phyloP scores from a whole-genome alignment of 2,888 invertebrate genomes.

The Calameuta filiformis region DNA sequence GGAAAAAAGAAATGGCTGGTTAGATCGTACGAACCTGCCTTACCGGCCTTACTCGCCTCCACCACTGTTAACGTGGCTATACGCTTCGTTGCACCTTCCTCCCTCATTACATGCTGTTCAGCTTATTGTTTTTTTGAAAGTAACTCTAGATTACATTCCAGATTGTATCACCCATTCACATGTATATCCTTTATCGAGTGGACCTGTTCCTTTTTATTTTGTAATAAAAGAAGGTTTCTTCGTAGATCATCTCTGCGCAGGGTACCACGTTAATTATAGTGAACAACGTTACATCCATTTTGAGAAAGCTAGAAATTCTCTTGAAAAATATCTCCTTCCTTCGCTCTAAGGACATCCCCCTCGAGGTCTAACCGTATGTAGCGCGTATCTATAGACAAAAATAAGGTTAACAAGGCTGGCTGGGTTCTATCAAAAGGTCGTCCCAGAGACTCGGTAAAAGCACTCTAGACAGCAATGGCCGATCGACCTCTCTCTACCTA shows the following conservation, averaged over 20 bases:
- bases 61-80: background rate
- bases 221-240: background rate
- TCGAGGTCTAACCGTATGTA: background rate
- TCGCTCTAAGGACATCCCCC: background rate
- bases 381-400: background rate
- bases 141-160: slow-evolving; percentile 19
- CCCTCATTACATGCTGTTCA: slow-evolving; percentile 54
- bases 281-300: background rate
- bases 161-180: background rate
- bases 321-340: background rate
- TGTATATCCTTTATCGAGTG: background rate
- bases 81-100: slow-evolving; percentile 53
- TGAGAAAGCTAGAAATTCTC: background rate
- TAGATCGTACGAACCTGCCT: slow-evolving; percentile 7
- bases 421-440: background rate
- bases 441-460: background rate
- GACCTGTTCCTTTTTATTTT: background rate
- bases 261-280: background rate
- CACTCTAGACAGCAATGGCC: background rate
- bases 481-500: background rate
- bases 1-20: background rate
- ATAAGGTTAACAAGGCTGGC: no score
- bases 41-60: slow-evolving; percentile 23
- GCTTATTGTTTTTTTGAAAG: slow-evolving; percentile 56
- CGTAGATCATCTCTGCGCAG: background rate